Evolutionary conservation across 2,797 vertebrate species (phyloP).

Genomic region (Rhadinocentrus ornatus): DNA sequence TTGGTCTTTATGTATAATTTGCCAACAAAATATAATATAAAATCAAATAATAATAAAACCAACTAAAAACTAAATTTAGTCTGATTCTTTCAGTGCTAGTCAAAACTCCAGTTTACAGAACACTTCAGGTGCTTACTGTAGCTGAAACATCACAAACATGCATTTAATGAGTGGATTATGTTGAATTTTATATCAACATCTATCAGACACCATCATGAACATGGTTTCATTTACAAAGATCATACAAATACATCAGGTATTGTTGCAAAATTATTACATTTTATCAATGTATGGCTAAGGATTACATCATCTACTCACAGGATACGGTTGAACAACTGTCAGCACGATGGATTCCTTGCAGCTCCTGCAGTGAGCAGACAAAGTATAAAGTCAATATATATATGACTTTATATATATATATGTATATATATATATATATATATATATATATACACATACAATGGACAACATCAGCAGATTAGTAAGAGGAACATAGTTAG

Average conservation of each 20-base stretch:
- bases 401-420: no score
- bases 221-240: neutral
- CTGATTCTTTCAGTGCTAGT: no score
- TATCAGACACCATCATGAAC: neutral
- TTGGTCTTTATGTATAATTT: no score
- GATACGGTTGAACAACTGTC: slow-evolving; percentile 95
- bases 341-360: slow-evolving; percentile 96
- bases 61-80: no score
- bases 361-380: slow-evolving; percentile 84
- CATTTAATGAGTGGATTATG: neutral
- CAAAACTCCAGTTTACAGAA: neutral
- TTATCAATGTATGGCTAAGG: neutral
- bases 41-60: no score
- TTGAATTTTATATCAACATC: neutral
- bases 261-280: no score
- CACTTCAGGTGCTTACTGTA: neutral
- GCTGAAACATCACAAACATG: neutral
- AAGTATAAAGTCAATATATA: slow-evolving; percentile 9
- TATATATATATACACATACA: no score
- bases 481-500: slow-evolving; percentile 37
- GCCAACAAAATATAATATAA: no score
- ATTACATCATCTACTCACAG: slow-evolving; percentile 84
- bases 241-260: neutral
- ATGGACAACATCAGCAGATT: neutral
- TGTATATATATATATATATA: no score